Evolutionary conservation across 1,140 invertebrate genomes (phyloP).

Genomic region (Ctenoplectra terminalis): DNA sequence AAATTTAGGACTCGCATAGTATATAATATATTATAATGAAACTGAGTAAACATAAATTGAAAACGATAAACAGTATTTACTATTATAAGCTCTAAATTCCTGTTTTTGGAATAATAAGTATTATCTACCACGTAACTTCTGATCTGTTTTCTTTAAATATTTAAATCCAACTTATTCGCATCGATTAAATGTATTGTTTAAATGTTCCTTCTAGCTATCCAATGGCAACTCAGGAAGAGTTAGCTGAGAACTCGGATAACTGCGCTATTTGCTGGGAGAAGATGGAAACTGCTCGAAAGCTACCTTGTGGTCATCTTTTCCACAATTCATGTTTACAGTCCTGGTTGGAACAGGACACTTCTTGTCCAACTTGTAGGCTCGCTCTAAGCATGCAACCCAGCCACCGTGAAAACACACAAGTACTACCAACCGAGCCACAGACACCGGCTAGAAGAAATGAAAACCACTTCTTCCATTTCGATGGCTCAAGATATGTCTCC

Average conservation of each 20-base stretch:
- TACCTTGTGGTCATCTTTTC: constrained; percentile 94
- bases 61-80: too few relatives aligned
- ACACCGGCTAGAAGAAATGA: constrained; percentile 79
- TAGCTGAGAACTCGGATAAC: constrained; percentile 90
- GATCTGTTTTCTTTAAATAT: too few relatives aligned
- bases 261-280: constrained; percentile 97
- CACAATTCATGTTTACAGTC: constrained; percentile 94
- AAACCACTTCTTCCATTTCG: constrained; percentile 94
- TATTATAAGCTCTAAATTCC: too few relatives aligned
- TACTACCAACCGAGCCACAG: constrained; percentile 74
- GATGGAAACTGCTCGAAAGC: constrained; percentile 92
- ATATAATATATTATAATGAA: too few relatives aligned
- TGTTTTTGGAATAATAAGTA: too few relatives aligned
- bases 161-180: constrained; percentile 16
- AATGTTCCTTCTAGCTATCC: constrained; percentile 88
- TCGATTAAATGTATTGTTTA: not conserved
- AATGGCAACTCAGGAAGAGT: constrained; percentile 90
- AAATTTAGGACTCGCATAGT: too few relatives aligned
- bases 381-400: constrained; percentile 85
- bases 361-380: constrained; percentile 93
- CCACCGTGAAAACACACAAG: constrained; percentile 74
- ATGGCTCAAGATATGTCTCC: constrained; percentile 93
- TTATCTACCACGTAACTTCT: too few relatives aligned
- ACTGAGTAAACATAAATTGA: too few relatives aligned
- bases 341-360: constrained; percentile 95